Conservation (phyloP, 2,113 vertebrate genomes). For the Scartelaos histophorus region DNA sequence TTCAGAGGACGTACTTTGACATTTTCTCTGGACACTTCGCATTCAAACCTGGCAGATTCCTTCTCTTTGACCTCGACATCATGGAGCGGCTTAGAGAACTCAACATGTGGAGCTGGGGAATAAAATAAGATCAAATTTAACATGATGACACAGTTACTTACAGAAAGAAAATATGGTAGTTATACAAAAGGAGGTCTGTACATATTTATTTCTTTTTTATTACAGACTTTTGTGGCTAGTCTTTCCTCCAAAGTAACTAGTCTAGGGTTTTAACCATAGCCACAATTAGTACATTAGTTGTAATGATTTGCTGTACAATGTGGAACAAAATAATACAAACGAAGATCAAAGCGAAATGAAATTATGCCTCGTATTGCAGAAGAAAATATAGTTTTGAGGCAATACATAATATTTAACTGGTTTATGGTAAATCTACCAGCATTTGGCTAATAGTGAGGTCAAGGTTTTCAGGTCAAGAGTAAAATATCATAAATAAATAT, state of each 20-base stretch:
- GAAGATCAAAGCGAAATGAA: too few species aligned
- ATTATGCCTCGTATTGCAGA: too few species aligned
- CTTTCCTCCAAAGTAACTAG: neutral
- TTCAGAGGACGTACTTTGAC: slow-evolving; percentile 79
- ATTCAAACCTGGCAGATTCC: slow-evolving; percentile 91
- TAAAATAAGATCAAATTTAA: neutral
- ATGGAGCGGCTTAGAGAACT: slow-evolving; percentile 92
- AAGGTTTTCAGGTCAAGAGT: too few species aligned
- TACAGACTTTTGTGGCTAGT: neutral
- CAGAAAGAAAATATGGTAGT: too few species aligned
- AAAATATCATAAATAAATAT: too few species aligned
- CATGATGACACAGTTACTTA: neutral
- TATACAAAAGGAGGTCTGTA: neutral
- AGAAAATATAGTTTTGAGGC: too few species aligned
- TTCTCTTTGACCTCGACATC: slow-evolving; percentile 96
- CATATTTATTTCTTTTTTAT: neutral
- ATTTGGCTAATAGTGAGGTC: neutral
- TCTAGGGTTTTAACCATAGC: too few species aligned
- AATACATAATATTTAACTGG: neutral
- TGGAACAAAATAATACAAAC: too few species aligned
- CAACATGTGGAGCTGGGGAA: slow-evolving; percentile 86
- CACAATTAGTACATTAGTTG: too few species aligned
- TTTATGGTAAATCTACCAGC: neutral
- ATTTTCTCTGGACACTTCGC: slow-evolving; percentile 92
- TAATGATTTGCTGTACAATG: too few species aligned